Percentiles rank a stretch among this genome's conserved stretches.
These are phyloP conservation scores for Nemopilema nomurai DNA, from an alignment of 30 jellyfish, hydroid and myxozoan species.

Conservation along the genomic window DNA sequence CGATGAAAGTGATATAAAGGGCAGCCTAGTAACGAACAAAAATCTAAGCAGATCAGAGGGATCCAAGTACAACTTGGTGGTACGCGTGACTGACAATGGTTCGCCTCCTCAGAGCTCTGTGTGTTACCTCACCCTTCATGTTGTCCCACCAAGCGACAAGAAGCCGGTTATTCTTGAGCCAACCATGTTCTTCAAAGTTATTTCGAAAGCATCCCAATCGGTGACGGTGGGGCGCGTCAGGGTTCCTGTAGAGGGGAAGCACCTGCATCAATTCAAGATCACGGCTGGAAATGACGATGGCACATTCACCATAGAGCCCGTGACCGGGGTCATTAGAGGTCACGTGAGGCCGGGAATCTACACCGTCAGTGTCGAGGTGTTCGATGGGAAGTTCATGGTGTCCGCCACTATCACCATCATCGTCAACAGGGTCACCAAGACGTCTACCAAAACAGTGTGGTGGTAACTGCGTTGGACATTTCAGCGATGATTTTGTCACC, in stretches of 20 bases:
- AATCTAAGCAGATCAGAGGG: conserved; percentile 32
- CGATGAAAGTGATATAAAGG: conserved; percentile 65
- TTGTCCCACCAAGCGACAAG: conserved; percentile 63
- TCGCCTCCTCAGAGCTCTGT: conserved; percentile 91
- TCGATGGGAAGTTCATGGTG: conserved; percentile 85
- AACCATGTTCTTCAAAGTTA: conserved; percentile 77
- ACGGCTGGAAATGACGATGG: conserved; percentile 76
- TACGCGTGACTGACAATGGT: conserved; percentile 90
- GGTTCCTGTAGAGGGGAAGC: conserved; percentile 72
- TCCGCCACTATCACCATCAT: conserved; percentile 70
- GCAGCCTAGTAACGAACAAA: conserved; percentile 58
- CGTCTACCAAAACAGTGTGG: conserved; percentile 80
- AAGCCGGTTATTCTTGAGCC: conserved; percentile 89
- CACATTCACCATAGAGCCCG: conserved; percentile 74
- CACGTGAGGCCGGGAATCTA: conserved; percentile 80
- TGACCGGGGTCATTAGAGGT: conserved; percentile 87
- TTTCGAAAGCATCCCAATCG: conserved; percentile 52
- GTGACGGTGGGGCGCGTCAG: conserved; percentile 77
- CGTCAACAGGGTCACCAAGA: conserved; percentile 66
- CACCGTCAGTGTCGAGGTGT: conserved; percentile 83
- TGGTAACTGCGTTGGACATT: conserved; percentile 54
- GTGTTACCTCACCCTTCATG: conserved; percentile 64
- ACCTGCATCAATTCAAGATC: conserved; percentile 76
- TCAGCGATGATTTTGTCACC: conserved; percentile 65
- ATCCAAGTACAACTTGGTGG: conserved; percentile 49